These are phyloP conservation scores for Diabrotica virgifera DNA, from an alignment of 1,140 invertebrate species.

Conservation along the genomic window DNA sequence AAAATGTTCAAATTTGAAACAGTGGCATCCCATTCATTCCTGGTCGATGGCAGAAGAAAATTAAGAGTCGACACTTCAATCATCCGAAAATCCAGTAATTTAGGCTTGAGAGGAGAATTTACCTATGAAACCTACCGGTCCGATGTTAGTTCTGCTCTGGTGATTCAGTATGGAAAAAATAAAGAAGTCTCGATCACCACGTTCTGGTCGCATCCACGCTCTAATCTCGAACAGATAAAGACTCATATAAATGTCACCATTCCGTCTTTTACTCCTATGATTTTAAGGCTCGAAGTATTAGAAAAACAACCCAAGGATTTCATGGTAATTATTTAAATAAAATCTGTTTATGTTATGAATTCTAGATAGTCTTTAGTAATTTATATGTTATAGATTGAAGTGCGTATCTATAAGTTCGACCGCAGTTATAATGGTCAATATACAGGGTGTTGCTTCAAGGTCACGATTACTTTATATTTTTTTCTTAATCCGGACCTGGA, in stretches of 20 bases:
- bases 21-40: conserved; percentile 52
- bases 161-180: conserved; percentile 48
- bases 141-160: conserved; percentile 46
- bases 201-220: conserved; percentile 54
- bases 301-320: conserved; percentile 58
- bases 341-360: too few relatives aligned
- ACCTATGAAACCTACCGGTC: conserved; percentile 48
- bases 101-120: conserved; percentile 49
- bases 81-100: conserved; percentile 45
- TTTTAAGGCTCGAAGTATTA: conserved; percentile 53
- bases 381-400: too few relatives aligned
- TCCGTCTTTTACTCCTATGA: conserved; percentile 60
- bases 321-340: conserved; percentile 48
- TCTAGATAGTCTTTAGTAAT: too few relatives aligned
- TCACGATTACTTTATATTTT: too few relatives aligned
- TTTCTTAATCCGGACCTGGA: too few relatives aligned
- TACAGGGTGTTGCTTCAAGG: too few relatives aligned
- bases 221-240: conserved; percentile 56
- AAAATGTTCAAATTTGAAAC: conserved; percentile 57
- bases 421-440: too few relatives aligned
- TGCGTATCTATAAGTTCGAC: too few relatives aligned
- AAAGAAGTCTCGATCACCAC: conserved; percentile 59
- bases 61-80: conserved; percentile 47
- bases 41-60: conserved; percentile 41
- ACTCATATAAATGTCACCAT: conserved; percentile 59